These are phyloP conservation scores for Leucophenga montana DNA, from an alignment of 2,888 invertebrate genomes.

Conservation along the genomic window DNA sequence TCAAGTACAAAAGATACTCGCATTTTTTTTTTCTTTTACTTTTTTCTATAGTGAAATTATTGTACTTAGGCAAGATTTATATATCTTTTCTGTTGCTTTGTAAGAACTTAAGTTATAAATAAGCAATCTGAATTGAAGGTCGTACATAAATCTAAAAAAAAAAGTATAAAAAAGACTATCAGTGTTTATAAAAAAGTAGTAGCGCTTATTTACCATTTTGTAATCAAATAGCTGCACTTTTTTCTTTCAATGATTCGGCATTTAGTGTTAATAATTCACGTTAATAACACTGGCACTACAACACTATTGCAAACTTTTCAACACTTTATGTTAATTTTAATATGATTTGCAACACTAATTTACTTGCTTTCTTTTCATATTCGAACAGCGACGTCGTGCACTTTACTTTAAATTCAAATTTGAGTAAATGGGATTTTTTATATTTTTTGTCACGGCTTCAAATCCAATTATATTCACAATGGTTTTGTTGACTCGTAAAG, in stretches of 20 bases:
- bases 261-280: not conserved
- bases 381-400: no score
- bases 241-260: not conserved
- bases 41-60: conserved; percentile 14
- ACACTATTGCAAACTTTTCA: not conserved
- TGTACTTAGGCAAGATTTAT: conserved; percentile 10
- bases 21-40: no score
- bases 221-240: not conserved
- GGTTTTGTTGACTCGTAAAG: no score
- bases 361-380: conserved; percentile 6
- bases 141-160: no score
- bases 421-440: conserved; percentile 30
- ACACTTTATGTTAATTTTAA: not conserved
- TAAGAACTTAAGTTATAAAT: no score
- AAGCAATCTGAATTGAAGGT: no score
- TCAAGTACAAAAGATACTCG: conserved; percentile 48
- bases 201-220: conserved; percentile 43
- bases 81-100: not conserved
- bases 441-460: conserved; percentile 35
- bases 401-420: no score
- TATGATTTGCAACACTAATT: not conserved
- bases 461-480: conserved; percentile 1
- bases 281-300: not conserved
- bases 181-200: no score
- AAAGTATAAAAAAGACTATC: no score